Base-by-base conservation (phyloP, 1,140 invertebrate genomes). In the Leptoteleia sp. region DNA sequence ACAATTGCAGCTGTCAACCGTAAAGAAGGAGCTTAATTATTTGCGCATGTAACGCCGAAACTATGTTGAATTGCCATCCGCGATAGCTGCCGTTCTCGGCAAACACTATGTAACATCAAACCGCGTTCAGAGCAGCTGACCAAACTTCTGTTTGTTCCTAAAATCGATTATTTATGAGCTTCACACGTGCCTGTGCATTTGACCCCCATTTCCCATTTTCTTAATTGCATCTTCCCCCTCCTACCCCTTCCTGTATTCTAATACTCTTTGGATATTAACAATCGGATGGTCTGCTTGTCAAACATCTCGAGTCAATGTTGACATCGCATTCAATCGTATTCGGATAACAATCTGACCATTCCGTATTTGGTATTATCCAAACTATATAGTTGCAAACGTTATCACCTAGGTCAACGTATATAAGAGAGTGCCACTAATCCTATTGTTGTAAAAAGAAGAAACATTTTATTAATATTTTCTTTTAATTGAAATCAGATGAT, bases 141-240 rank as follows among this genome's bases (percentile, higher is more conserved):
- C 38, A 37, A 54, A 76, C 27, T 64, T 61, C 19, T 70, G 48
- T 64, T 62, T 76, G 55, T 75, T 67, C 52, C 54, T 55, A 37
- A 70, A 59, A 70, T 54, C 59, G 52, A 65, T 67, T 55, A 67
- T 22, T 68, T 45, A 40, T 13, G 33, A 73, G 76, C 68, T 79
- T 79, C 64, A 64, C 61, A 43, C 48, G 40, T 75, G 64, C 50
- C 17, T 73, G 64, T 65, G 76, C 70, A 73, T 79, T 45, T 25
- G 29, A 35, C 33, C 48, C 50, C 43, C 6, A 25, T 35, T 19
- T 48, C 50, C 64, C 16, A 38, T 48, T 50, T 76, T 64, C 64
- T 70, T 70, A 62, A 22, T 50, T 76, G 75, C 75, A 77, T 77
- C 45, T 65, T 55, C 45, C 48, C 38, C 52, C n/a, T n/a, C n/a